These are phyloP conservation scores for Mactra quadrangularis DNA, from an alignment of 1,140 invertebrate genomes.

Conservation along the genomic window DNA sequence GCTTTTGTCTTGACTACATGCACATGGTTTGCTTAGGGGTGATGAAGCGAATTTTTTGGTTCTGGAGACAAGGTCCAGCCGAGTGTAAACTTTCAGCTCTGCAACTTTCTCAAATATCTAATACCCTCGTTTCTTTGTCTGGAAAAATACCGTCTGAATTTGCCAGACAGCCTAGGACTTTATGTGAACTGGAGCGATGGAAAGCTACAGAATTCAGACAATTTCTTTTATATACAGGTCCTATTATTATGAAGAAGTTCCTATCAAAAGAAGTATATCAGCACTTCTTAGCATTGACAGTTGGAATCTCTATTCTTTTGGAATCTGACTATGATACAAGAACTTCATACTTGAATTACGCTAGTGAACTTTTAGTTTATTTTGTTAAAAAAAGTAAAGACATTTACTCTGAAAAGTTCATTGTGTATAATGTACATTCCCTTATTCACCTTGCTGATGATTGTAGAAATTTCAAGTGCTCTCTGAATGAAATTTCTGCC, in stretches of 20 bases:
- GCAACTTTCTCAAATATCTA: conserved; percentile 61
- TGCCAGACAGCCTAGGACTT: conserved; percentile 77
- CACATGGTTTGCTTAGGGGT: conserved; percentile 82
- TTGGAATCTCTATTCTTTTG: conserved; percentile 77
- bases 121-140: conserved; percentile 40
- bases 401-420: conserved; percentile 74
- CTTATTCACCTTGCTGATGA: conserved; percentile 83
- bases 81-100: conserved; percentile 21
- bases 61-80: conserved; percentile 67
- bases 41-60: conserved; percentile 75
- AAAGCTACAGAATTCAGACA: conserved; percentile 84
- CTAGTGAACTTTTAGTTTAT: conserved; percentile 69
- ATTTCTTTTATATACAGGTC: conserved; percentile 83
- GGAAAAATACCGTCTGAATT: conserved; percentile 79
- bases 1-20: conserved; percentile 83
- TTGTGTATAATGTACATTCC: conserved; percentile 82
- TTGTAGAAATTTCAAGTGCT: conserved; percentile 77
- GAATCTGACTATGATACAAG: conserved; percentile 43
- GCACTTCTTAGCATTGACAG: conserved; percentile 82
- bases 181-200: conserved; percentile 80
- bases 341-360: conserved; percentile 64
- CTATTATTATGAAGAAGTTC: conserved; percentile 81
- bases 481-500: conserved; percentile 80
- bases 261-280: conserved; percentile 78
- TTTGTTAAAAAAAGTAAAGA: conserved; percentile 74